Conservation (phyloP, 30 jellyfish, hydroid and myxozoan species). For the Aurelia sp. region DNA sequence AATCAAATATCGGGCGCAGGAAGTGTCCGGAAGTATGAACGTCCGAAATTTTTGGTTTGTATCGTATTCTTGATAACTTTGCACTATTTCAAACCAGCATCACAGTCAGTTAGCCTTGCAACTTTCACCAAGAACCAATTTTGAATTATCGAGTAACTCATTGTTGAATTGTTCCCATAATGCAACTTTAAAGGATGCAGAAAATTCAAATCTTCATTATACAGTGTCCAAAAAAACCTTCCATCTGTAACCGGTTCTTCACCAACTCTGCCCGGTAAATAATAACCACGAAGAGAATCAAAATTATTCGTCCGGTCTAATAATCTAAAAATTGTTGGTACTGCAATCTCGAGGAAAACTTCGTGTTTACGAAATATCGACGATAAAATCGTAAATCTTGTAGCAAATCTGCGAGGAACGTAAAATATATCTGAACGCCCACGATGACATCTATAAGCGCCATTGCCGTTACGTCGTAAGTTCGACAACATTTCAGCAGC, state of each 20-base stretch:
- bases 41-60: conserved; percentile 1
- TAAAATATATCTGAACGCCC: conserved; percentile 96
- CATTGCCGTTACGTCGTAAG: conserved; percentile 50
- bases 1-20: too few species aligned
- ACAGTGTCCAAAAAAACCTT: conserved; percentile 73
- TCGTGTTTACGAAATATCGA: conserved; percentile 73
- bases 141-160: conserved; percentile 48
- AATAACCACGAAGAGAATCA: conserved; percentile 73
- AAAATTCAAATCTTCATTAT: conserved; percentile 76
- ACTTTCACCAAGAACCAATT: conserved; percentile 63
- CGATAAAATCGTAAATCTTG: conserved; percentile 64
- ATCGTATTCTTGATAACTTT: background rate
- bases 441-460: conserved; percentile 80
- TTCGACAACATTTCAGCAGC: conserved; percentile 45
- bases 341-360: conserved; percentile 97
- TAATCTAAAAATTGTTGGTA: conserved; percentile 90
- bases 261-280: conserved; percentile 93
- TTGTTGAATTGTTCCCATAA: conserved; percentile 68
- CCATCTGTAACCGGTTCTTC: conserved; percentile 76
- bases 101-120: conserved; percentile 24
- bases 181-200: conserved; percentile 89
- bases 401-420: conserved; percentile 69
- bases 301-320: conserved; percentile 57
- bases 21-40: too few species aligned
- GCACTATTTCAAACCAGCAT: background rate